These are phyloP conservation scores for Linyphia triangularis DNA, from an alignment of 2,888 invertebrate species.

Conservation along the genomic window DNA sequence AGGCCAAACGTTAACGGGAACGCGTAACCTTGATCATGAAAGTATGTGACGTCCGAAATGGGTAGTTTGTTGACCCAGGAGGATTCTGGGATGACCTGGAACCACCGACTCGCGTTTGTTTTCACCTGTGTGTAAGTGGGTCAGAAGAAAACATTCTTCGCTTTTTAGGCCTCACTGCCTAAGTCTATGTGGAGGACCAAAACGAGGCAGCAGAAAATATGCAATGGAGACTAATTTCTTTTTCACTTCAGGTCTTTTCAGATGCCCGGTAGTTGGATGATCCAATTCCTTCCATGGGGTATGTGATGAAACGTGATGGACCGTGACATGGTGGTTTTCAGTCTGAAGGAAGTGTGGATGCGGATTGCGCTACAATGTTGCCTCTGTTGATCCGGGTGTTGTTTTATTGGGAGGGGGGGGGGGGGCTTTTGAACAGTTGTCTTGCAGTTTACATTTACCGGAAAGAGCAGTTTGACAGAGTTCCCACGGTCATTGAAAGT, in stretches of 20 bases:
- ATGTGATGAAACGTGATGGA: background rate
- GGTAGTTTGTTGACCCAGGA: constrained; percentile 57
- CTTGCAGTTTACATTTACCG: background rate
- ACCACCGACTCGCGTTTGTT: constrained; percentile 26
- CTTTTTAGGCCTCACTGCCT: background rate
- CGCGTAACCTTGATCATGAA: constrained; percentile 44
- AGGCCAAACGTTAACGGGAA: background rate
- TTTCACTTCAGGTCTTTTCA: background rate
- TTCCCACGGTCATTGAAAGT: too few species aligned
- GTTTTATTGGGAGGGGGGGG: background rate
- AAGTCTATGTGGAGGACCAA: background rate
- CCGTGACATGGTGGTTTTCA: background rate
- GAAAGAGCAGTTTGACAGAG: too few species aligned
- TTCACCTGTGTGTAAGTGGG: constrained; percentile 41
- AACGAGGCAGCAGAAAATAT: background rate
- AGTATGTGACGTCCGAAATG: constrained; percentile 1
- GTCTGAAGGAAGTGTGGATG: background rate
- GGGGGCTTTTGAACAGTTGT: background rate
- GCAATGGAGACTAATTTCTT: background rate
- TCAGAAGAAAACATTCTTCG: constrained; percentile 16
- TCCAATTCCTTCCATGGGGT: background rate
- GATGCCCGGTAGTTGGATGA: constrained; percentile 1
- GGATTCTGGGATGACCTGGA: constrained; percentile 28
- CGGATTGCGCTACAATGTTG: background rate
- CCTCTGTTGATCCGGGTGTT: background rate